Conservation (phyloP, 2,888 invertebrate genomes). For the Diarsia brunnea region DNA sequence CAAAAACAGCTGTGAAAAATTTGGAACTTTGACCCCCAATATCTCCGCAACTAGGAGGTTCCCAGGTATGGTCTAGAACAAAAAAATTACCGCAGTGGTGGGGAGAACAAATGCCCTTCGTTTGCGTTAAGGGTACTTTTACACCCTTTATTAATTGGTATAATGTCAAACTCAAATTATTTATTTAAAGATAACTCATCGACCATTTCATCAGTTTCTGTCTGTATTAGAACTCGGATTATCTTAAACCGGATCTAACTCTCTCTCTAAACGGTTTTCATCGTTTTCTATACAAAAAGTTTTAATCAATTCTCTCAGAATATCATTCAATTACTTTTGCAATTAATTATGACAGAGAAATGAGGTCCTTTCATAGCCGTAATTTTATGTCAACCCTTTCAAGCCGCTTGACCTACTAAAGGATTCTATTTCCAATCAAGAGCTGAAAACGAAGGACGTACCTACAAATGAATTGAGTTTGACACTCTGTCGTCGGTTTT, state of each 20-base stretch:
- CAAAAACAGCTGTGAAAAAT: too few species aligned
- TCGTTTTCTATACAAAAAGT: neutral
- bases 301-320: constrained; percentile 3
- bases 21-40: too few species aligned
- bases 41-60: too few species aligned
- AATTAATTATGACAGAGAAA: constrained; percentile 36
- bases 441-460: constrained; percentile 49
- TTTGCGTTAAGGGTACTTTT: too few species aligned
- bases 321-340: constrained; percentile 20
- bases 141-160: too few species aligned
- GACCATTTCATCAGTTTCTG: neutral
- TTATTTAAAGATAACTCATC: neutral
- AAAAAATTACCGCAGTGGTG: too few species aligned
- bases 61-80: too few species aligned
- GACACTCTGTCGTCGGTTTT: constrained; percentile 80
- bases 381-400: constrained; percentile 47
- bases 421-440: constrained; percentile 54
- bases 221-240: neutral
- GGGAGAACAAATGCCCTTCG: too few species aligned
- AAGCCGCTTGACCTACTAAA: constrained; percentile 47
- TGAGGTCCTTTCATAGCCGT: constrained; percentile 29
- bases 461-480: constrained; percentile 79
- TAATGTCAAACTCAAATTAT: too few species aligned
- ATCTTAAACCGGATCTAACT: neutral
- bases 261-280: neutral